Percentiles rank a stretch among this genome's conserved stretches.
phyloP scores from a whole-genome alignment of 2,113 vertebrate species.

The Amazona vittata region DNA sequence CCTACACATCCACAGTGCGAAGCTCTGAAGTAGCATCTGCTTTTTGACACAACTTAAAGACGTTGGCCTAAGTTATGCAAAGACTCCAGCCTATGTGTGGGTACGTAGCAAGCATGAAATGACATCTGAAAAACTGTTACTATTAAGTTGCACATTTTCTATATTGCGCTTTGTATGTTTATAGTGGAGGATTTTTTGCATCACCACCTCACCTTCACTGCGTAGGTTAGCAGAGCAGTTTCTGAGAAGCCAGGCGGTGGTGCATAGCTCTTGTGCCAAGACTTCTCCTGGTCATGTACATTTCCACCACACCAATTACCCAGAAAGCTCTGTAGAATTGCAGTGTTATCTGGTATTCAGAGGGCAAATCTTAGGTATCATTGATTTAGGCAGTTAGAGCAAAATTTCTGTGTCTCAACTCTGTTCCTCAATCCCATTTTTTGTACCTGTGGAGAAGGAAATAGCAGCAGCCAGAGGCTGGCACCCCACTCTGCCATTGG shows the following conservation, averaged over 20 bases:
- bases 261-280: background rate
- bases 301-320: background rate
- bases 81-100: background rate
- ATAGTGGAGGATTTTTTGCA: background rate
- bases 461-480: background rate
- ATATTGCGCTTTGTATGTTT: background rate
- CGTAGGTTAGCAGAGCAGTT: background rate
- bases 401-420: background rate
- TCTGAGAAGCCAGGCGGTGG: background rate
- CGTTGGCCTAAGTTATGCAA: background rate
- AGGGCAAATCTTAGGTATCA: background rate
- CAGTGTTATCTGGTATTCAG: background rate
- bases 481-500: fast-evolving
- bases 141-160: background rate
- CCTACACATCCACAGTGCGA: background rate
- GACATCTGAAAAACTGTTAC: slow-evolving; percentile 4
- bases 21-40: background rate
- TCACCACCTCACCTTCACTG: background rate
- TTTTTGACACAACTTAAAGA: slow-evolving; percentile 31
- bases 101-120: background rate
- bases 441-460: background rate
- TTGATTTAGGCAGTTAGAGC: background rate
- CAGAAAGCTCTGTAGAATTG: background rate
- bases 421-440: background rate
- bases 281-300: background rate